These are phyloP conservation scores for Pogonophryne albipinna DNA, from an alignment of 2,797 vertebrate genomes.

Conservation along the genomic window DNA sequence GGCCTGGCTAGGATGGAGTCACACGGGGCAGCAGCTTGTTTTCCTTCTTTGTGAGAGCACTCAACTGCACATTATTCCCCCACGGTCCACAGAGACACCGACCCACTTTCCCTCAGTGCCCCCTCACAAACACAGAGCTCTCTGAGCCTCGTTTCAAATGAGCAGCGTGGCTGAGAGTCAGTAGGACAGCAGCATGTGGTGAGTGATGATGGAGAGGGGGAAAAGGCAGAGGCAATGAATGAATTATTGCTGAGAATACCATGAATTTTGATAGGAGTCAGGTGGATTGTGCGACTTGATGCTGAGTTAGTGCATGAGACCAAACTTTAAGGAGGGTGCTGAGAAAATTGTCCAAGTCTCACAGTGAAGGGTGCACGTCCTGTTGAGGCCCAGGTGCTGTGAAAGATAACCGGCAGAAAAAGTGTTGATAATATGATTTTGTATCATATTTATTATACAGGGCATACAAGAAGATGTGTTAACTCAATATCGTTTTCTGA, in stretches of 20 bases:
- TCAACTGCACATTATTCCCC: conserved; percentile 55
- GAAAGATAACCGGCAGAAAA: not conserved
- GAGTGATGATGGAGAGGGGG: conserved; percentile 27
- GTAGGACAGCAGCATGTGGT: conserved; percentile 50
- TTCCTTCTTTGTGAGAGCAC: conserved; percentile 39
- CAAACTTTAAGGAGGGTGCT: not conserved
- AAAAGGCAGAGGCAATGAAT: conserved; percentile 20
- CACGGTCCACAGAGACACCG: conserved; percentile 51
- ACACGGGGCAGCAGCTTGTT: conserved; percentile 38
- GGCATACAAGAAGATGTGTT: not conserved
- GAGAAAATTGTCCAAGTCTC: not conserved
- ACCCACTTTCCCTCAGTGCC: conserved; percentile 53
- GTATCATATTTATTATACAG: not conserved
- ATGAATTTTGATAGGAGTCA: conserved; percentile 37
- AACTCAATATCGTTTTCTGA: not conserved
- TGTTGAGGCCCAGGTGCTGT: conserved; percentile 3
- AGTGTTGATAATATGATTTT: not conserved
- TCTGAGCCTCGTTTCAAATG: conserved; percentile 19
- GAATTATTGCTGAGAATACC: conserved; percentile 38
- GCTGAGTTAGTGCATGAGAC: conserved; percentile 8
- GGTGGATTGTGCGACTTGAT: conserved; percentile 1
- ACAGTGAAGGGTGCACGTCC: not conserved
- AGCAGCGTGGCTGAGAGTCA: conserved; percentile 26
- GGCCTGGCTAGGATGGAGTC: conserved; percentile 42
- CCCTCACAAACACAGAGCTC: conserved; percentile 48